Conservation (phyloP, 1,140 invertebrate species). For the Manduca sexta region DNA sequence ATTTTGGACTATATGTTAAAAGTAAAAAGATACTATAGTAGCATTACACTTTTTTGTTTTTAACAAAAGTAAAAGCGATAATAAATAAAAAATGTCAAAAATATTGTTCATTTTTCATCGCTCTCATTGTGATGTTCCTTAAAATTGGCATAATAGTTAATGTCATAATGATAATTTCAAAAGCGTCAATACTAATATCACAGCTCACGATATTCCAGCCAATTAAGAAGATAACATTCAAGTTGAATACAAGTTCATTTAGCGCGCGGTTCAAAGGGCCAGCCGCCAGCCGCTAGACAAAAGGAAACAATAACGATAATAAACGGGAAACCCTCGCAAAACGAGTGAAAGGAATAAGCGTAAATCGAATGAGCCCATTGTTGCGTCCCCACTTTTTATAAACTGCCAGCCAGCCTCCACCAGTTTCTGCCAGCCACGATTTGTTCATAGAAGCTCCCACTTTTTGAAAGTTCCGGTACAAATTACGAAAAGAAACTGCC, state of each 20-base stretch:
- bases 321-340: slow-evolving; percentile 34
- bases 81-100: too few relatives aligned
- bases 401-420: too few relatives aligned
- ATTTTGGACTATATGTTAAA: too few relatives aligned
- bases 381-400: slow-evolving; percentile 34
- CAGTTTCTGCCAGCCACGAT: too few relatives aligned
- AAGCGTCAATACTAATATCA: not conserved
- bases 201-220: not conserved
- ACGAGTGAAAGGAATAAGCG: slow-evolving; percentile 44
- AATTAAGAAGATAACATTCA: slow-evolving; percentile 14
- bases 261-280: slow-evolving; percentile 15
- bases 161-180: not conserved
- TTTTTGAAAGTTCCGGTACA: slow-evolving; percentile 34
- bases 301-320: slow-evolving; percentile 39
- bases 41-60: too few relatives aligned
- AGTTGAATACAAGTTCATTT: slow-evolving; percentile 10
- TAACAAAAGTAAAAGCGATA: too few relatives aligned
- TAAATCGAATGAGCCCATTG: slow-evolving; percentile 50
- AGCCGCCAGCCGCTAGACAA: slow-evolving; percentile 23
- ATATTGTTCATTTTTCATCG: too few relatives aligned
- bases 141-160: too few relatives aligned
- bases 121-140: too few relatives aligned
- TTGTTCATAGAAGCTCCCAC: slow-evolving; percentile 37
- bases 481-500: slow-evolving; percentile 45
- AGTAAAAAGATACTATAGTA: too few relatives aligned